phyloP scores from a whole-genome alignment of 2,888 invertebrate genomes.

The Balanococcus diminutus region DNA sequence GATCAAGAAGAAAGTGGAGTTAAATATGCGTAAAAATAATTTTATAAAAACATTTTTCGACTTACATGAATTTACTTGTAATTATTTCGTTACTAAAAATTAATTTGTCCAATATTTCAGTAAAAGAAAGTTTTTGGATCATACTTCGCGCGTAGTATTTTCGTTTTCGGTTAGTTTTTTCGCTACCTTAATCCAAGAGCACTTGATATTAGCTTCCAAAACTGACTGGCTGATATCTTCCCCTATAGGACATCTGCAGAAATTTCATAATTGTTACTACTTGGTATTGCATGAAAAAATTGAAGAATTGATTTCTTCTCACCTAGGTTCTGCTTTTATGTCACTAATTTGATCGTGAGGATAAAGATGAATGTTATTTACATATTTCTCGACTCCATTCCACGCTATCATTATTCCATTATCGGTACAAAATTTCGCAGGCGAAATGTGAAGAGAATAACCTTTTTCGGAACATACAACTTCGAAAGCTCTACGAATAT shows the following conservation, averaged over 20 bases:
- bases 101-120: background rate
- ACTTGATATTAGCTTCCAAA: conserved; percentile 8
- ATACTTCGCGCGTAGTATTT: background rate
- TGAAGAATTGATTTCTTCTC: conserved; percentile 56
- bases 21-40: background rate
- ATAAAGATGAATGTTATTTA: conserved; percentile 63
- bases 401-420: conserved; percentile 99
- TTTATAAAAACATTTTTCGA: background rate
- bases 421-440: conserved; percentile 88
- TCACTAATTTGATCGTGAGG: conserved; percentile 66
- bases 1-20: background rate
- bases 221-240: conserved; percentile 13
- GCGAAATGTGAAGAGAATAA: conserved; percentile 76
- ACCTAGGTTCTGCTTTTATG: conserved; percentile 68
- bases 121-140: background rate
- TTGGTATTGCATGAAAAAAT: background rate
- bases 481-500: conserved; percentile 73
- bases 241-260: conserved; percentile 42
- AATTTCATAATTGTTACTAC: background rate
- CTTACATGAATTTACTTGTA: background rate
- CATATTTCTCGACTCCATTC: conserved; percentile 88
- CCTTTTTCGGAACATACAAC: conserved; percentile 71
- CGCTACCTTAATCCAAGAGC: conserved; percentile 35
- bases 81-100: background rate
- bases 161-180: background rate